Base-by-base conservation (phyloP, 2,113 vertebrate genomes). In the Nerophis lumbriciformis region DNA sequence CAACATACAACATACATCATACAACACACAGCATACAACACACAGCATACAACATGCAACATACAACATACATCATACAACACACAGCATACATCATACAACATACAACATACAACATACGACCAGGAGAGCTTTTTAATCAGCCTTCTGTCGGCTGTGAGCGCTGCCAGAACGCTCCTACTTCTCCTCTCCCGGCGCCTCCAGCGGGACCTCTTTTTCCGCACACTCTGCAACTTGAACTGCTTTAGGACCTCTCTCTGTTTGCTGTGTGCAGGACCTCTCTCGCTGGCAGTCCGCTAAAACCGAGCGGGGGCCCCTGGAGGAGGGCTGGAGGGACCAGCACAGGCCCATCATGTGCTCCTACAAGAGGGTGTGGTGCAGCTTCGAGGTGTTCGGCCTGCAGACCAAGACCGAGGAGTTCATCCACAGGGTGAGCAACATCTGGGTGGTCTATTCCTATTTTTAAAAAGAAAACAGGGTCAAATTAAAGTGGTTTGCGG, bases 351-450 rank as follows among this genome's bases (percentile, higher is more conserved):
- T 93, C 62, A 92, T 93, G 92, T 92, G 92, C 81, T 93, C 90
- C 60, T 93, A 93, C 61, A 93, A 93, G 81, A 84, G 83, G 77
- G 89, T 93, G 47, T 56, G 85, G 61, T 91, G 90, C 84, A 91
- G 89, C 72, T 92, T 93, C 12, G 91, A 92, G 70, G 88, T 93
- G 9, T 93, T 90, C 19, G 91, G 92, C 54, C 83, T 93, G 19
- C 92, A 93, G 83, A 88, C 88, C 66, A 86, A 53, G 66, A 90
- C 88, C 0, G 92, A 93, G 76, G 89, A 89, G 11, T 90, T 93
- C 69, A 69, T 92, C 56, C 92, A 93, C 77, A 85, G 51, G 81
- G 92, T 93, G 71, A 83, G 28, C 28, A 28, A 28, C 1, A 28
- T 3, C 28, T 28, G 28, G 28, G 28, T 28, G 28, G 28, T 28